Conservation (phyloP, 2,888 invertebrate genomes). For the Dynastes hyllus region DNA sequence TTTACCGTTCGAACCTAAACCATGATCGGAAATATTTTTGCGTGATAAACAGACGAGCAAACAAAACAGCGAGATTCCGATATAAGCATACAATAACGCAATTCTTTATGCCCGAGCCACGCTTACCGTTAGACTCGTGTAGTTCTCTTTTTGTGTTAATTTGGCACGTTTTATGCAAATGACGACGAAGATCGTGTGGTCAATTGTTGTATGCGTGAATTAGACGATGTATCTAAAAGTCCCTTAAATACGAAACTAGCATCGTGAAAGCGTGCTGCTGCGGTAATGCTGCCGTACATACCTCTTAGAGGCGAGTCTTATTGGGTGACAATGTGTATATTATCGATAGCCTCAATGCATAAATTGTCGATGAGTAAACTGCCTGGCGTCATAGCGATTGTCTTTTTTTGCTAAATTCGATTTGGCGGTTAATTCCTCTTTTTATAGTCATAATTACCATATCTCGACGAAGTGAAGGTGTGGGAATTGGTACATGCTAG, state of each 20-base stretch:
- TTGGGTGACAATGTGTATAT: conserved; percentile 34
- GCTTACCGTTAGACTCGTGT: conserved; percentile 61
- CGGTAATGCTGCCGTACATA: background rate
- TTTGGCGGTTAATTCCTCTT: too few relatives aligned
- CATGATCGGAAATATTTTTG: conserved; percentile 42
- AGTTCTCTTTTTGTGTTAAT: conserved; percentile 61
- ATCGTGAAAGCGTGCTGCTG: conserved; percentile 23
- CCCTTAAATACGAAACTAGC: background rate
- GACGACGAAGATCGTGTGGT: conserved; percentile 57
- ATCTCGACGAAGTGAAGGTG: too few relatives aligned
- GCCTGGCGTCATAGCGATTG: background rate
- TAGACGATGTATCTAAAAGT: conserved; percentile 48
- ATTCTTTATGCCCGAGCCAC: conserved; percentile 61
- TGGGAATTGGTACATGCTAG: too few relatives aligned
- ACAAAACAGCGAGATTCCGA: conserved; percentile 53
- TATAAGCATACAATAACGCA: conserved; percentile 68
- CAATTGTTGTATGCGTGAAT: conserved; percentile 55
- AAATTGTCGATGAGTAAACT: background rate
- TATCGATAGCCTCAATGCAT: conserved; percentile 19
- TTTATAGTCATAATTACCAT: too few relatives aligned
- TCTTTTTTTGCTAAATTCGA: too few relatives aligned
- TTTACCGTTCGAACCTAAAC: conserved; percentile 37
- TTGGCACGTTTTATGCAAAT: conserved; percentile 64
- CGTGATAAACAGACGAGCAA: conserved; percentile 40
- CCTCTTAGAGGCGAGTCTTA: conserved; percentile 15